Conservation (phyloP, 2,888 invertebrate genomes). For the Brachycybe producta region DNA sequence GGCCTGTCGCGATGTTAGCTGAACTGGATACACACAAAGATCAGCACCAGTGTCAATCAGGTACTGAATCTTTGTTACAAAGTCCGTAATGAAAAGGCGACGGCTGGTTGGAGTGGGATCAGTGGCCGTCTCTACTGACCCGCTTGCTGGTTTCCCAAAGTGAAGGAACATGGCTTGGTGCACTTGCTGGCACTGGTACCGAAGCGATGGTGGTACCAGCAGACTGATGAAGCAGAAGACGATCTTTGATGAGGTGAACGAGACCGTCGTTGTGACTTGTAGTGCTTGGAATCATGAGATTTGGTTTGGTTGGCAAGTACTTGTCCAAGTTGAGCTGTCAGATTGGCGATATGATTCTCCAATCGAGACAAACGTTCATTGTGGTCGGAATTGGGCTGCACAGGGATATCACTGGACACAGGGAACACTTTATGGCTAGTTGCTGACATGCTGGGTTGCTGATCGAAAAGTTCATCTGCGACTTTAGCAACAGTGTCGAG, state of each 20-base stretch:
- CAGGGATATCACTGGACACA: too few relatives aligned
- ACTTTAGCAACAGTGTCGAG: background rate
- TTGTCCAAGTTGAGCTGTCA: too few relatives aligned
- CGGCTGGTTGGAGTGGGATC: background rate
- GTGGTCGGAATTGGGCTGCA: too few relatives aligned
- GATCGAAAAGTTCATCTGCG: background rate
- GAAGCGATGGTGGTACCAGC: background rate
- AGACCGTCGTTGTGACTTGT: background rate
- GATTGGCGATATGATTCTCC: too few relatives aligned
- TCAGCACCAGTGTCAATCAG: constrained; percentile 3
- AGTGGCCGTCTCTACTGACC: background rate
- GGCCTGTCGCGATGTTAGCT: background rate
- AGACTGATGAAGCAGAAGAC: background rate
- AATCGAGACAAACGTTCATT: too few relatives aligned
- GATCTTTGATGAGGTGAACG: background rate
- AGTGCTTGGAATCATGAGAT: background rate
- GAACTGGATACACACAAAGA: background rate
- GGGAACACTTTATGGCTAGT: background rate
- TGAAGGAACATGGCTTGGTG: background rate
- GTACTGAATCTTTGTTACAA: background rate
- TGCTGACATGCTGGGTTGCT: background rate
- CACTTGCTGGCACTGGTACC: background rate
- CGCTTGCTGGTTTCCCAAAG: background rate
- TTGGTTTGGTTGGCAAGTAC: too few relatives aligned
- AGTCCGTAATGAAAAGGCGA: background rate